Evolutionary conservation across 2,888 invertebrate species (phyloP), one percentile per base, ranked within the genome.

Genomic region (Deilephila porcellus): DNA sequence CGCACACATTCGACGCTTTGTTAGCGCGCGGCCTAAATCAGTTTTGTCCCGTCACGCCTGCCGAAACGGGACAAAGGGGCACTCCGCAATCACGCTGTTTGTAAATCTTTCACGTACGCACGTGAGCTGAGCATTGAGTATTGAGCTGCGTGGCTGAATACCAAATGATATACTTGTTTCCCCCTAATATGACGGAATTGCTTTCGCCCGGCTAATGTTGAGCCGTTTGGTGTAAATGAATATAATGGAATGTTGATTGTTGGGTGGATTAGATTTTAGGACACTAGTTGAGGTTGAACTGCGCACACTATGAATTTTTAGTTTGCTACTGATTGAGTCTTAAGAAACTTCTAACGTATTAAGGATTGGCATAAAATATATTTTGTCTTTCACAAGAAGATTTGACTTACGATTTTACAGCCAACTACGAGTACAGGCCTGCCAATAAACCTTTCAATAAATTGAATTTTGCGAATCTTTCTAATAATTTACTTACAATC

Each of bases 141-240:
- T 84, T 82, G 83, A 64, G 80, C 79, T 75, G 73, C 82, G 74
- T 77, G 77, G 72, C 79, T 77, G 86, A 84, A 86, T 87, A 86
- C 86, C 79, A 85, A 86, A 87, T 87, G 83, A 86, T 84, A 83
- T 84, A 78, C 80, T 79, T 79, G 82, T 82, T 77, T 78, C 74
- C 77, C 74, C 81, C 80, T 81, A 83, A 83, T 82, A 81, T 82
- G 78, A 76, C 52, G 75, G 75, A 76, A 75, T 72, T 20, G 72
- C 60, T 37, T 71, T 60, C 37, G 29, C 75, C 74, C 76, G 72
- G 76, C 70, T 73, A 76, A 74, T 76, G 74, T 72, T 14, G 11
- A 25, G 8, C 45, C n/a, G 32, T 32, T 53, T 56, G 56, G 19
- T 56, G 56, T 56, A n/a, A 56, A 45, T 45, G 45, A 45, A 45